Conservation (phyloP, 1,140 invertebrate species). For the Orius laevigatus region DNA sequence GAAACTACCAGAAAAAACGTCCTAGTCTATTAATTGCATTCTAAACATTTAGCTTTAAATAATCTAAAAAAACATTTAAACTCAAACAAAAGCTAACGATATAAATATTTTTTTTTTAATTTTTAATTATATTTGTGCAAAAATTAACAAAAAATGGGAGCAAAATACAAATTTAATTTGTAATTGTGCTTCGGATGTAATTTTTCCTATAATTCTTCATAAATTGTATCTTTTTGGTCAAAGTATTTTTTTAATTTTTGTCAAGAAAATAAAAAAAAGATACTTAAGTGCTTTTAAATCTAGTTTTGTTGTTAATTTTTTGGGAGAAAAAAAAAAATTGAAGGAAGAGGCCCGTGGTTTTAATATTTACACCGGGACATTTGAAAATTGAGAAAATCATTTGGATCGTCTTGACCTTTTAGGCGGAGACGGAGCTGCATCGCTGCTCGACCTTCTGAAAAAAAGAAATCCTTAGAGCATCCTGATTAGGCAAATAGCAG, state of each 20-base stretch:
- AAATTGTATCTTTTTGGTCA: neutral
- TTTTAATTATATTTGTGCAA: no score
- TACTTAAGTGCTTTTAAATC: no score
- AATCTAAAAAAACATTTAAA: no score
- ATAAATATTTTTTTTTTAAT: no score
- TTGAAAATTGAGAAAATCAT: no score
- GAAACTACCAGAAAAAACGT: no score
- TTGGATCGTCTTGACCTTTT: neutral
- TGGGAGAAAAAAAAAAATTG: neutral
- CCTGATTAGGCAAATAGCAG: neutral
- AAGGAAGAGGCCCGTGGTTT: neutral
- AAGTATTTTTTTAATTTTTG: neutral
- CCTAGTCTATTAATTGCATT: no score
- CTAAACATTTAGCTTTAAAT: no score
- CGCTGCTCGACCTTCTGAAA: neutral
- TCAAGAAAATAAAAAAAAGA: no score
- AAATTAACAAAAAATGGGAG: neutral
- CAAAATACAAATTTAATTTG: constrained; percentile 6
- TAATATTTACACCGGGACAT: no score
- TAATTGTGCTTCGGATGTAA: neutral
- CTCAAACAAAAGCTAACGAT: no score
- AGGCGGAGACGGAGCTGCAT: neutral
- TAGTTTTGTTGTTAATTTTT: neutral
- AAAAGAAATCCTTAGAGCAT: neutral
- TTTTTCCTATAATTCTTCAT: neutral